phyloP scores from a whole-genome alignment of 1,140 invertebrate genomes.

The Pemphigus obesinymphae region DNA sequence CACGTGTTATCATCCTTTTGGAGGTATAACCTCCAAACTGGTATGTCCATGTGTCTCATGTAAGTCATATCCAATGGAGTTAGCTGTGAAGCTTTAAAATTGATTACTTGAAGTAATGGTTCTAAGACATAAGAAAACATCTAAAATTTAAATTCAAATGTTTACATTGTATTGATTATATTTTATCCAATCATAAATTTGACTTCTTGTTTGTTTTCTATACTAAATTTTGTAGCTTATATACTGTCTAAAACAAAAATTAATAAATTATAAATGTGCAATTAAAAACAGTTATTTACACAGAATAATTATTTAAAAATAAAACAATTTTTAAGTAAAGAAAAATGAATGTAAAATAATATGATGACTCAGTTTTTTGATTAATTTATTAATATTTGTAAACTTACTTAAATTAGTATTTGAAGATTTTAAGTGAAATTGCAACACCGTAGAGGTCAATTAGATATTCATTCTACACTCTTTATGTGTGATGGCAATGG shows the following conservation, averaged over 20 bases:
- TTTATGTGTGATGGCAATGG: conserved; percentile 88
- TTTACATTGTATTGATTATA: background rate
- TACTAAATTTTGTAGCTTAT: conserved; percentile 65
- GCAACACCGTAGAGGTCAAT: conserved; percentile 79
- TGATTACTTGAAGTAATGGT: conserved; percentile 85
- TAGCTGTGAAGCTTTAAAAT: conserved; percentile 86
- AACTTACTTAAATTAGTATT: conserved; percentile 62
- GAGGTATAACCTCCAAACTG: no score
- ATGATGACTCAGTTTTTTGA: no score
- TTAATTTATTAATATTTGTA: background rate
- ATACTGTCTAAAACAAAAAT: conserved; percentile 46
- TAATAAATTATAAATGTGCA: no score
- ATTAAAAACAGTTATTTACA: no score
- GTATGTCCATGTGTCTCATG: conserved; percentile 81
- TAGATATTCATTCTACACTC: conserved; percentile 77
- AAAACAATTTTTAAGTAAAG: no score
- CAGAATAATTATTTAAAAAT: no score
- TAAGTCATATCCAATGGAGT: conserved; percentile 88
- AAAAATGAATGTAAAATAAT: no score
- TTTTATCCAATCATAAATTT: conserved; percentile 53
- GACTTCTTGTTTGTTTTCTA: conserved; percentile 64
- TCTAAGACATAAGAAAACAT: conserved; percentile 85
- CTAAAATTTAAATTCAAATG: conserved; percentile 52
- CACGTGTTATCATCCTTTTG: no score
- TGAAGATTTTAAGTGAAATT: conserved; percentile 76